These are phyloP conservation scores for Gallirallus australis DNA, from an alignment of 2,797 vertebrate genomes.

Conservation along the genomic window DNA sequence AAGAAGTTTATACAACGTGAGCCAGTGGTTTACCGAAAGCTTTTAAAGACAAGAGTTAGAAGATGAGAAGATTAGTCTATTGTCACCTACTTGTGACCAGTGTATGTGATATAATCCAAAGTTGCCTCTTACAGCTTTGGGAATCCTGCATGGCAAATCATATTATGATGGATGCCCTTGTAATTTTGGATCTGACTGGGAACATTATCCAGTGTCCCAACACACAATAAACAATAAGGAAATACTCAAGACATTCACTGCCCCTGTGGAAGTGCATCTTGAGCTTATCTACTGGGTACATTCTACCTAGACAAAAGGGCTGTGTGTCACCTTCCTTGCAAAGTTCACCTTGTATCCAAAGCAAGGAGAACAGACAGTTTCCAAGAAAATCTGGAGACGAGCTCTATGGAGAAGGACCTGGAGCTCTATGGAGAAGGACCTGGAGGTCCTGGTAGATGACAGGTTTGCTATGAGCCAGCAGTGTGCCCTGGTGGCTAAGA, in stretches of 20 bases:
- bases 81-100: background rate
- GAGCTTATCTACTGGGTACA: background rate
- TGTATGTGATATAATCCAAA: background rate
- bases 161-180: background rate
- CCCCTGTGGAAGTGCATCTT: background rate
- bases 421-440: no score
- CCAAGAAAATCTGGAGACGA: background rate
- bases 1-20: background rate
- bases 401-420: no score
- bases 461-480: no score
- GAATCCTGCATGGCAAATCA: background rate
- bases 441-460: no score
- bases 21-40: background rate
- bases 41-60: background rate
- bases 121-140: background rate
- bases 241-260: background rate
- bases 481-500: no score
- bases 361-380: background rate
- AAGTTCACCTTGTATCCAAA: background rate
- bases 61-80: background rate
- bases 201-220: background rate
- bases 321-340: background rate
- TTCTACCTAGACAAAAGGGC: background rate
- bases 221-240: background rate
- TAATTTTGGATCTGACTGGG: background rate